These are phyloP conservation scores for Micoletzkya japonica DNA, from an alignment of 2,888 invertebrate genomes.

Conservation along the genomic window DNA sequence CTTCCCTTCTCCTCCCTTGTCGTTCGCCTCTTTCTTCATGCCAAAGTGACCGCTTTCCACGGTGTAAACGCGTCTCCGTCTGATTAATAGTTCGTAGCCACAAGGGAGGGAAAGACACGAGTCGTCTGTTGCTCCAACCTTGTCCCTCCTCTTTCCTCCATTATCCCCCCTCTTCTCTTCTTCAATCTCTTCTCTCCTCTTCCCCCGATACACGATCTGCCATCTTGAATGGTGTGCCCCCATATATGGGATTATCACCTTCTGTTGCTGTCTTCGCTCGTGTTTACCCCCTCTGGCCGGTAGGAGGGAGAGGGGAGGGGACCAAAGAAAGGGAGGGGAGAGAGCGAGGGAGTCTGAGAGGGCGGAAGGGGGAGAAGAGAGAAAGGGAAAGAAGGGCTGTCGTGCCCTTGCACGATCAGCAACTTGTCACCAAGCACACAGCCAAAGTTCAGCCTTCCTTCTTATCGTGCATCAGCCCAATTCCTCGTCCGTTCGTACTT, in stretches of 20 bases:
- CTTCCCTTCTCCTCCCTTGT: constrained; percentile 1
- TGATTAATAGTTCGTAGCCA: too few species aligned
- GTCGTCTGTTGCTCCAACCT: neutral
- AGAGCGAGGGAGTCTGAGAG: neutral
- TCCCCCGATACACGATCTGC: too few species aligned
- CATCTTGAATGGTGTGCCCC: too few species aligned
- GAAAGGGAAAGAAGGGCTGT: neutral
- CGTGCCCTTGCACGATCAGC: neutral
- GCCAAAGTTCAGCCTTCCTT: neutral
- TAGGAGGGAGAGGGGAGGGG: neutral
- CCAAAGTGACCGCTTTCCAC: constrained; percentile 2
- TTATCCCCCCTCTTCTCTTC: constrained; percentile 7
- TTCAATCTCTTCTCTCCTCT: neutral
- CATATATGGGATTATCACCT: too few species aligned
- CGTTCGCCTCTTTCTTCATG: constrained; percentile 1
- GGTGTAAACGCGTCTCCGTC: too few species aligned
- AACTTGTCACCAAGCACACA: constrained; percentile 4
- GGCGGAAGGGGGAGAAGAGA: constrained; percentile 1
- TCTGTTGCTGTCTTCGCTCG: too few species aligned
- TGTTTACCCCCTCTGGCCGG: too few species aligned
- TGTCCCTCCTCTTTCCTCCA: neutral
- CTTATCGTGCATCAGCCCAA: neutral
- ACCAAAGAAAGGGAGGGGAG: neutral
- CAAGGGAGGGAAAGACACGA: too few species aligned
- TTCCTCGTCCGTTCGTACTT: neutral